Percentiles rank a stretch among this genome's conserved stretches.
These are phyloP conservation scores for Drosophila emarginata DNA, from an alignment of 2,888 invertebrate species.

Conservation along the genomic window DNA sequence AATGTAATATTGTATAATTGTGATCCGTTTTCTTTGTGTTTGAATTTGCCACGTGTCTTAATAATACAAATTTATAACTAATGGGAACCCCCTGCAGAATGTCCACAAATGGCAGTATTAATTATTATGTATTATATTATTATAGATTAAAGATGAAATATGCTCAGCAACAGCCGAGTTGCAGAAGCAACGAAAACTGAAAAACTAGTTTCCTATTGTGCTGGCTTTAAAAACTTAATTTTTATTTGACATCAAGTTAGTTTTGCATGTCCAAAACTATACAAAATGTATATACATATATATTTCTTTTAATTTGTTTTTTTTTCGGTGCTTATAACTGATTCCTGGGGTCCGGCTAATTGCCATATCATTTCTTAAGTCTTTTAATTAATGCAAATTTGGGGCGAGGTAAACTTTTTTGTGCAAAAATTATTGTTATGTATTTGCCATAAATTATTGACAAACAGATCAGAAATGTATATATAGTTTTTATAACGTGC, in stretches of 20 bases:
- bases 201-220: conserved; percentile 26
- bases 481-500: conserved; percentile 7
- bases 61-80: too few relatives aligned
- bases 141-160: not conserved
- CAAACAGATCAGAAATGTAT: conserved; percentile 24
- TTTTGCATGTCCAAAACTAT: conserved; percentile 13
- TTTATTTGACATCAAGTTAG: conserved; percentile 23
- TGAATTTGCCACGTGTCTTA: too few relatives aligned
- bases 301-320: not conserved
- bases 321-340: conserved; percentile 1
- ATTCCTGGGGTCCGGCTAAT: conserved; percentile 30
- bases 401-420: conserved; percentile 25
- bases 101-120: not conserved
- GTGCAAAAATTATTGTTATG: conserved; percentile 9
- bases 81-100: too few relatives aligned
- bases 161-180: conserved; percentile 11
- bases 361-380: conserved; percentile 22
- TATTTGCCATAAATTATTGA: conserved; percentile 32
- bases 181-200: conserved; percentile 14
- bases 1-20: too few relatives aligned
- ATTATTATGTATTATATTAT: not conserved
- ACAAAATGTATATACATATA: not conserved
- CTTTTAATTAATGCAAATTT: conserved; percentile 35
- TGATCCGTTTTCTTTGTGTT: too few relatives aligned
- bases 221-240: conserved; percentile 17